Evolutionary conservation across 2,888 invertebrate genomes (phyloP).

Genomic region (Amiota minor): DNA sequence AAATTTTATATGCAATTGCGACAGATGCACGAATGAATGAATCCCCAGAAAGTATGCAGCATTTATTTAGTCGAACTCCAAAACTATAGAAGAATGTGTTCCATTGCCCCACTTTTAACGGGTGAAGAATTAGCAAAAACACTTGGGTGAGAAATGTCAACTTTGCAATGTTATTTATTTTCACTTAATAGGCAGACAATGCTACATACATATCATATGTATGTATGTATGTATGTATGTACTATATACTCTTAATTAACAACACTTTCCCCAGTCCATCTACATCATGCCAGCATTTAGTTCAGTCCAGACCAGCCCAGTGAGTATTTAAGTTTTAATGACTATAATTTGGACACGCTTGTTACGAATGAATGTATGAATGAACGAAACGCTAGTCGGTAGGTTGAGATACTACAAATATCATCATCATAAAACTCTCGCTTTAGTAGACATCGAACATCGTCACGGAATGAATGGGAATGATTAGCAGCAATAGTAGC

Average conservation of each 20-base stretch:
- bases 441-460: too few species aligned
- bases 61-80: constrained; percentile 3
- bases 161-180: not conserved
- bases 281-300: too few species aligned
- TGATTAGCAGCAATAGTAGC: too few species aligned
- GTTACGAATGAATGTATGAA: not conserved
- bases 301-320: not conserved
- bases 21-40: not conserved
- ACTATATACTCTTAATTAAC: not conserved
- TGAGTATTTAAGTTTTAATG: not conserved
- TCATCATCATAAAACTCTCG: too few species aligned
- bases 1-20: not conserved
- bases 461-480: too few species aligned
- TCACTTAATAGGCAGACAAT: not conserved
- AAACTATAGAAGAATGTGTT: not conserved
- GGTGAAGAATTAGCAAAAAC: not conserved
- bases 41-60: constrained; percentile 22
- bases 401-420: too few species aligned
- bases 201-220: too few species aligned
- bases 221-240: too few species aligned
- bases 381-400: too few species aligned
- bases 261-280: not conserved
- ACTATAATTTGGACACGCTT: constrained; percentile 12
- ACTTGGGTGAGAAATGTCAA: not conserved
- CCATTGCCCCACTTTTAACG: constrained; percentile 14